Percentiles rank a stretch among this genome's conserved stretches.
Evolutionary conservation across 2,797 vertebrate genomes (phyloP).

Genomic region (Acanthopagrus latus): DNA sequence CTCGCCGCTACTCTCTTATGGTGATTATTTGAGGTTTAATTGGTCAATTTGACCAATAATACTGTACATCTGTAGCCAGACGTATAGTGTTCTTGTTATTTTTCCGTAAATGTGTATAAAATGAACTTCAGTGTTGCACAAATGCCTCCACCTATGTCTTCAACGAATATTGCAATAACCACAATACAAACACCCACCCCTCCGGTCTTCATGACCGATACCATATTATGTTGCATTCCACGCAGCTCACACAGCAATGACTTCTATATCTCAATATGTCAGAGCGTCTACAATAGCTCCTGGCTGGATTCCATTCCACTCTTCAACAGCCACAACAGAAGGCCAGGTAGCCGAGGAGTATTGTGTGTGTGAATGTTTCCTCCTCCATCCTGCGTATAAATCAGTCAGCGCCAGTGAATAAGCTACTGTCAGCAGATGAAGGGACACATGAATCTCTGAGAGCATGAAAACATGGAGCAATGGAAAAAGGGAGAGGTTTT

Average conservation of each 20-base stretch:
- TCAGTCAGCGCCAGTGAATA: constrained; percentile 53
- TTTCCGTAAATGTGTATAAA: background rate
- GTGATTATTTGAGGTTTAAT: background rate
- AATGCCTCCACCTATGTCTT: background rate
- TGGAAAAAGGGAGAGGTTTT: constrained; percentile 4
- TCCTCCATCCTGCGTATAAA: constrained; percentile 44
- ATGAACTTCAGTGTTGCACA: background rate
- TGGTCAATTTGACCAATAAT: too few relatives aligned
- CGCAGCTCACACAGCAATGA: constrained; percentile 12
- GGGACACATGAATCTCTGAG: constrained; percentile 47
- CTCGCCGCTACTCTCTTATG: background rate
- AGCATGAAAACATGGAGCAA: constrained; percentile 39
- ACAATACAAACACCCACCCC: background rate
- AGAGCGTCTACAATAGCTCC: constrained; percentile 32
- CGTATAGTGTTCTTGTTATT: too few relatives aligned
- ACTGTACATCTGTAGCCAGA: background rate
- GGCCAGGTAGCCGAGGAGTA: constrained; percentile 40
- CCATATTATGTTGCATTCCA: constrained; percentile 23
- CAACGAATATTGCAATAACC: background rate
- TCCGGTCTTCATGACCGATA: constrained; percentile 17
- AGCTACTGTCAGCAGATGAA: constrained; percentile 45
- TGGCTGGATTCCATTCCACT: constrained; percentile 49
- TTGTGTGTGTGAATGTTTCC: constrained; percentile 48
- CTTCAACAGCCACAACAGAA: constrained; percentile 29
- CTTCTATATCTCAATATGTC: constrained; percentile 47